Base-by-base conservation (phyloP, 2,888 invertebrate species). In the Anagyrus pseudococci region DNA sequence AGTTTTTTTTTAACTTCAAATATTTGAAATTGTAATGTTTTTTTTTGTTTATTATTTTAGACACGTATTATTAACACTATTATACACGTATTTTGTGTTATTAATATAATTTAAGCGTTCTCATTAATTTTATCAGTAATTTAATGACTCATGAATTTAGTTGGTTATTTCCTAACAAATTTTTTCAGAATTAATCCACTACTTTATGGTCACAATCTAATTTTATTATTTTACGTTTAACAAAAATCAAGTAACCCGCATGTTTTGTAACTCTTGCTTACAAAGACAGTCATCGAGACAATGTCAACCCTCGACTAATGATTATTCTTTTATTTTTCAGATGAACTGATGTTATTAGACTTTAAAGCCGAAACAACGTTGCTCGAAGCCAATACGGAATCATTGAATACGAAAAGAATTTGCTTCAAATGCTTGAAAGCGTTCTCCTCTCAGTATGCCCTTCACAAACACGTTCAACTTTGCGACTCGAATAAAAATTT, bases 371-470 rank as follows among this genome's bases (percentile, higher is more conserved):
- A 10, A 22, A 26, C 29, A 29, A 15, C 57, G 1, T 20, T 41
- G 20, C 4, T 43, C 8, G 4, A n/a, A 1, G 48, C 20, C 1
- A 49, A 58, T 1, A 19, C 48, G 25, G 19, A 41, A 3, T 2
- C 25, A 6, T 13, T n/a, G 19, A 49, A 49, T 17, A 20, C 20
- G 2, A 22, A 43, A 17, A 50, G 29, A 10, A 26, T 64, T n/a
- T 78, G 75, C 26, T 66, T 68, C 33, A 74, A 71, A 26, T 76
- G 76, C 53, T 62, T 68, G 8, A 74, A 73, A 46, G 66, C 67
- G 4, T 75, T 78, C 62, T 67, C 70, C 1, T 71, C 72, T 68
- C 77, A 76, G 58, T 73, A 73, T 53, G 72, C 75, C n/a, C 64
- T 79, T 46, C 67, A 69, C 37, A 74, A 74, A 33, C 78, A 77